Evolutionary conservation across 2,888 invertebrate genomes (phyloP).

Genomic region (Mystacides longicornis): DNA sequence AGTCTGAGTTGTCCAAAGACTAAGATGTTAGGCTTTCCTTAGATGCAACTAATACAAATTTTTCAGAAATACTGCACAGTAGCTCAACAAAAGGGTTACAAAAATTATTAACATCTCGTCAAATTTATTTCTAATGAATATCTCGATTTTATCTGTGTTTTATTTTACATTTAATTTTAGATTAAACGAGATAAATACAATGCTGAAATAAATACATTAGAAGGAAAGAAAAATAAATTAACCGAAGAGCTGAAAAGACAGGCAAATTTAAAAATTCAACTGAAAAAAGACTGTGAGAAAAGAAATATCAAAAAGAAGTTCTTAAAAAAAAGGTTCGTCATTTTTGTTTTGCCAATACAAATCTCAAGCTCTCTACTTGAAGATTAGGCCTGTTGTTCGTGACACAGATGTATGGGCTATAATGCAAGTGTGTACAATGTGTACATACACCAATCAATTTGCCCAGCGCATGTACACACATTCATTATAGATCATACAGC

Average conservation of each 20-base stretch:
- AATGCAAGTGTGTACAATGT: too few species aligned
- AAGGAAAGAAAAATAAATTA: conserved; percentile 44
- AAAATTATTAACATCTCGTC: not conserved
- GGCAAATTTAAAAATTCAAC: conserved; percentile 53
- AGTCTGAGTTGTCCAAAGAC: not conserved
- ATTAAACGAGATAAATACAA: conserved; percentile 32
- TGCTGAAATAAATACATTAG: conserved; percentile 37
- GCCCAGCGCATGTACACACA: too few species aligned
- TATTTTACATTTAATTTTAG: conserved; percentile 29
- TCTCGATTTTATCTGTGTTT: not conserved
- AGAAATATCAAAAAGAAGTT: conserved; percentile 31
- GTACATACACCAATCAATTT: too few species aligned
- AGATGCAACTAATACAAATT: not conserved
- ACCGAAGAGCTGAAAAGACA: conserved; percentile 47
- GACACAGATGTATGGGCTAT: too few species aligned
- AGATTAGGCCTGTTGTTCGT: too few species aligned
- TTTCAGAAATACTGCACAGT: not conserved
- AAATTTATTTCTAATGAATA: not conserved
- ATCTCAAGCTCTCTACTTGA: too few species aligned
- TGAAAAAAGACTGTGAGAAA: conserved; percentile 57
- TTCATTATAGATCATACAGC: too few species aligned
- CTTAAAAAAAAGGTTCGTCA: conserved; percentile 41
- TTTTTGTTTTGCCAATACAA: not conserved
- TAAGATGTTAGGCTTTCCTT: not conserved
- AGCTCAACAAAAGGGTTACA: not conserved